These are phyloP conservation scores for Carcina quercana DNA, from an alignment of 2,888 invertebrate genomes.

Conservation along the genomic window DNA sequence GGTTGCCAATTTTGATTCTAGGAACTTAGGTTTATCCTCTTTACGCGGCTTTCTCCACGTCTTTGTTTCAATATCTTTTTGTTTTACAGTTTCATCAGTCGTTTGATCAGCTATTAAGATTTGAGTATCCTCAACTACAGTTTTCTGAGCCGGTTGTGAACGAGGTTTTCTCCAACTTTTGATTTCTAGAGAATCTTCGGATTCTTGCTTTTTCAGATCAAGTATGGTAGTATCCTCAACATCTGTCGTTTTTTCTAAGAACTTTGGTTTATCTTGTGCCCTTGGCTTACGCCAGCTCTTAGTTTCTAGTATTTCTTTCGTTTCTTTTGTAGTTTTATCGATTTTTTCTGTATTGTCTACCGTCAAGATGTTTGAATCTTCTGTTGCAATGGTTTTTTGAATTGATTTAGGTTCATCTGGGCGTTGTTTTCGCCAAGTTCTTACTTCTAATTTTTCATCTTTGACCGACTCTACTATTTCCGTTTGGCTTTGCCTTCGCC, in stretches of 20 bases:
- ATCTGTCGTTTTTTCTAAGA: slow-evolving; percentile 2
- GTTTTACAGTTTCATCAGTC: slow-evolving; percentile 5
- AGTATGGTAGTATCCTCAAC: slow-evolving; percentile 2
- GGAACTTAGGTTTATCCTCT: slow-evolving; percentile 9
- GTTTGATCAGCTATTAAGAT: slow-evolving; percentile 5
- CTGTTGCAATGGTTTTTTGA: slow-evolving; percentile 17
- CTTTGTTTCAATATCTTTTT: slow-evolving; percentile 14
- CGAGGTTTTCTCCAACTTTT: slow-evolving; percentile 40
- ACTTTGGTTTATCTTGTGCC: slow-evolving; percentile 12
- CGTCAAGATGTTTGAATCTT: slow-evolving; percentile 12
- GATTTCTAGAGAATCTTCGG: slow-evolving; percentile 23
- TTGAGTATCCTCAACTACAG: slow-evolving; percentile 14
- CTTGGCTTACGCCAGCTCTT: slow-evolving; percentile 17
- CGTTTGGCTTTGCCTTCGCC: slow-evolving; percentile 40
- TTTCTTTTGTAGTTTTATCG: slow-evolving; percentile 3
- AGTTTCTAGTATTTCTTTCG: slow-evolving; percentile 7
- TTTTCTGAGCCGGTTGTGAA: slow-evolving; percentile 10
- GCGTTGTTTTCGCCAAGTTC: slow-evolving; percentile 33
- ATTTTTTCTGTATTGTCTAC: slow-evolving; percentile 16
- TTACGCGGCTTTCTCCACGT: slow-evolving; percentile 17
- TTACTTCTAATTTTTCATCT: slow-evolving; percentile 26
- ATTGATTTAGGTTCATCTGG: slow-evolving; percentile 15
- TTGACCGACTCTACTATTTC: slow-evolving; percentile 15
- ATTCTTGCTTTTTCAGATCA: slow-evolving; percentile 15
- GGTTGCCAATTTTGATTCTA: slow-evolving; percentile 19